Evolutionary conservation across 2,113 vertebrate species (phyloP), one percentile per base, ranked within the genome.

Genomic region (Coracopsis vasa): DNA sequence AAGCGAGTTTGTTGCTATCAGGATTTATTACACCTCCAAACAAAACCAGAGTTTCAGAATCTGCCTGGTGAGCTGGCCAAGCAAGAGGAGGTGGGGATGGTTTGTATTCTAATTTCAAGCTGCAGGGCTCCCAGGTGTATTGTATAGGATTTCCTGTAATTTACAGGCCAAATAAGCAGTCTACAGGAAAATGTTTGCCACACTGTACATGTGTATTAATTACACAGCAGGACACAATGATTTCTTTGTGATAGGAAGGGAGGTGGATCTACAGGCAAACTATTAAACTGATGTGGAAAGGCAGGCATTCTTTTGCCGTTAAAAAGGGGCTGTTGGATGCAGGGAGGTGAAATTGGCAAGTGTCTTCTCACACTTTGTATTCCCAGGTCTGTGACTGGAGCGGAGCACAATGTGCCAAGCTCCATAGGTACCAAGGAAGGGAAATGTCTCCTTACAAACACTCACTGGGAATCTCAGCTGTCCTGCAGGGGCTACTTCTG

Each of bases 141-240:
- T 97, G 97, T 98, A 97, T 96, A 97, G 97, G 96, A 98, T 98
- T 98, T 98, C 97, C 97, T 98, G 97, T 95, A 98, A 98, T 98
- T 98, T 98, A 97, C 97, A 96, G 97, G 94, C 96, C 97, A 98
- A 98, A 98, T 97, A 98, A 98, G 97, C 97, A 97, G 98, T 95
- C 97, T 98, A 96, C 95, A 97, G 96, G 95, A 98, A 97, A 95
- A 98, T 82, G 92, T 97, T 98, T 98, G 96, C 96, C 95, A 97
- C 96, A 94, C 91, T 94, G 66, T 98, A 97, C 92, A 94, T 77
- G 96, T 5, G 95, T 98, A 98, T 98, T 98, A 98, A 98, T 98
- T 98, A 98, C 98, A 97, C 97, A 98, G 98, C 97, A 97, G 98
- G 98, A 98, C 88, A 97, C 98, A 98, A 97, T 97, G 75, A 96